Evolutionary conservation across 2,797 vertebrate species (phyloP), one percentile per base, ranked within the genome.

Genomic region (Pipistrellus nathusii): DNA sequence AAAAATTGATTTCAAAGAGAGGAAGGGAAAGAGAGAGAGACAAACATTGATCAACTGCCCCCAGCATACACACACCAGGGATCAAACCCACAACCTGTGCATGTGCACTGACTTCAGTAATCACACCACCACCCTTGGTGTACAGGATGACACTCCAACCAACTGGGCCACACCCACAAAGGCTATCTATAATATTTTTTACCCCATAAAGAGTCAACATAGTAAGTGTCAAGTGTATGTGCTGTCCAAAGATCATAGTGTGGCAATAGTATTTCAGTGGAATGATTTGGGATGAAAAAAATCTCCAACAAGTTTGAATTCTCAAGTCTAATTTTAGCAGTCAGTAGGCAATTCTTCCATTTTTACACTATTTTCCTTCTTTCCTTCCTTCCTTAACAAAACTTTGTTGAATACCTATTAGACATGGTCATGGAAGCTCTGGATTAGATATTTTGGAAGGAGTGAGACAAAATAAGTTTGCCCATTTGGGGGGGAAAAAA

Each of bases 171-270:
- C 17, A 32, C 8, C 17, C 4, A 6, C n/a, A 20, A 32, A 32
- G 17, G 64, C 17, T 94, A 91, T 95, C 87, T 89, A 81, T 81
- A 89, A 78, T 84, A 32, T 23, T 80, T 86, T 82, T 84, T 91
- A 93, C 57, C 88, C 71, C 59, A 9, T 83, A 75, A 62, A 69
- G 35, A 83, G 55, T 78, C 30, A 25, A 30, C 25, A 96, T 95
- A 95, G 44, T 87, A 95, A 89, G 38, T 87, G 30, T 75, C 77
- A 85, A 89, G 23, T 69, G 25, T 23, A 32, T 93, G 2, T 66
- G 51, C 93, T 57, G 59, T 57, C 13, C 38, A 35, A 25, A 68
- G 66, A 46, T 48, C 32, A 35, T 44, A 48, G 18, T 59, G 44
- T 38, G 20, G 46, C 18, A 89, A 73, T n/a, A 75, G 35, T 83